Evolutionary conservation across 1,140 invertebrate genomes (phyloP).

Genomic region (Eufriesea mexicana): DNA sequence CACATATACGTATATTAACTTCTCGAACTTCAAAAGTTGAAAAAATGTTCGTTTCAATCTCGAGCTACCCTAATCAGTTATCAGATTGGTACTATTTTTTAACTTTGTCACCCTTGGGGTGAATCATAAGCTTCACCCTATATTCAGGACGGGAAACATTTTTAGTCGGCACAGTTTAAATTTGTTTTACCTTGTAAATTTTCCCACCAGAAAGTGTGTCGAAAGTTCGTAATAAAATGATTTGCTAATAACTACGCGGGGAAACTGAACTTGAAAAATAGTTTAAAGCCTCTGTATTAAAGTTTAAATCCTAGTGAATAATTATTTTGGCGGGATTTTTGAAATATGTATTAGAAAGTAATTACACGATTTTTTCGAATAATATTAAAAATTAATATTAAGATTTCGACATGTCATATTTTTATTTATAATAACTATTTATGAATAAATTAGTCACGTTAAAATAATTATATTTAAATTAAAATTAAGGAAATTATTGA

Average conservation of each 20-base stretch:
- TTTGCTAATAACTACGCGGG: not conserved
- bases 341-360: too few species aligned
- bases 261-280: not conserved
- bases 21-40: not conserved
- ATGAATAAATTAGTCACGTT: too few species aligned
- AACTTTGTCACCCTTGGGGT: not conserved
- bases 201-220: not conserved
- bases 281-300: not conserved
- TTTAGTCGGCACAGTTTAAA: not conserved
- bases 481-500: too few species aligned
- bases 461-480: too few species aligned
- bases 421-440: too few species aligned
- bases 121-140: not conserved
- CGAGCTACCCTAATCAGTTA: not conserved
- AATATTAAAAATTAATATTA: too few species aligned
- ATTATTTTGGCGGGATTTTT: too few species aligned
- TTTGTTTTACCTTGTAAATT: slow-evolving; percentile 1
- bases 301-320: not conserved
- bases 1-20: not conserved
- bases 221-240: not conserved
- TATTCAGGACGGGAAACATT: not conserved
- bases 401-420: too few species aligned
- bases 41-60: not conserved
- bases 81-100: not conserved
- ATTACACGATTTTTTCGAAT: too few species aligned